Evolutionary conservation across 2,113 vertebrate genomes (phyloP).

Genomic region (Isurus oxyrinchus): DNA sequence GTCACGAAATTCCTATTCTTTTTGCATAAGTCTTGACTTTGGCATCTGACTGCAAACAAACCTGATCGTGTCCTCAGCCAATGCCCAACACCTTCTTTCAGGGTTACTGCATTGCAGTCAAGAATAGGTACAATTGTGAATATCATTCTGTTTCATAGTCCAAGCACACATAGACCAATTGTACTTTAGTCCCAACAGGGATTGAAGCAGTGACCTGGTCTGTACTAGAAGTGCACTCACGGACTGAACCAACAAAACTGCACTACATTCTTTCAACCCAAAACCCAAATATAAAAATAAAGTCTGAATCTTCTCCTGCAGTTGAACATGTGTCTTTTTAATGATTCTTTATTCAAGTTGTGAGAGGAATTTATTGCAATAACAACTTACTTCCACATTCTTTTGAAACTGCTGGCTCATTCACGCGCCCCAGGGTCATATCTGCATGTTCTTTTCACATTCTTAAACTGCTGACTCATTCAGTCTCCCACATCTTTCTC

Average conservation of each 20-base stretch:
- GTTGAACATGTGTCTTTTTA: background rate
- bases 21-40: background rate
- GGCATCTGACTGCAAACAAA: background rate
- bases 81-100: background rate
- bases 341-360: background rate
- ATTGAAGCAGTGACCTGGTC: background rate
- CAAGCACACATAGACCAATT: background rate
- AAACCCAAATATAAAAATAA: background rate
- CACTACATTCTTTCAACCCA: background rate
- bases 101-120: background rate
- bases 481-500: background rate
- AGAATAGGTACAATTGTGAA: background rate
- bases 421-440: background rate
- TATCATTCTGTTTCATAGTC: background rate
- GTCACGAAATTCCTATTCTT: background rate
- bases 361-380: background rate
- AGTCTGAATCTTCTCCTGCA: background rate
- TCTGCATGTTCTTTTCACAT: background rate
- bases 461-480: slow-evolving; percentile 9
- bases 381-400: slow-evolving; percentile 12
- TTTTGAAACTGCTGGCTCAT: slow-evolving; percentile 11
- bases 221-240: background rate
- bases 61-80: background rate
- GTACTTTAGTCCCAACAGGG: background rate
- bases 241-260: background rate